Evolutionary conservation across 2,113 vertebrate genomes (phyloP).

Genomic region (Uria lomvia): DNA sequence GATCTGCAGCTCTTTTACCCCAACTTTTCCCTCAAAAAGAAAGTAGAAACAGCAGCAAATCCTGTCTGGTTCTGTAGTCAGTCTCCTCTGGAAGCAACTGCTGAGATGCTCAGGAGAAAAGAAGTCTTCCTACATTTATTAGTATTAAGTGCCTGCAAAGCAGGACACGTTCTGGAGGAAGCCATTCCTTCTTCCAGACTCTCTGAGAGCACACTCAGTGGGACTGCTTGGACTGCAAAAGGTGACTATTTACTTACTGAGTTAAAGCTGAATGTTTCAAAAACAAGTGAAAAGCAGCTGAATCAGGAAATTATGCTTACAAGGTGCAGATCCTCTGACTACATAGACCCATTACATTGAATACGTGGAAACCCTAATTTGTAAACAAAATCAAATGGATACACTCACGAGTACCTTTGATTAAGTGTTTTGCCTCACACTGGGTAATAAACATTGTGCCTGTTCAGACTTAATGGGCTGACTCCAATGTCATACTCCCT

Average conservation of each 20-base stretch:
- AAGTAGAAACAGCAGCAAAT: background rate
- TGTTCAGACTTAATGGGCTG: background rate
- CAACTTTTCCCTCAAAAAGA: background rate
- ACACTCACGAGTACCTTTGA: background rate
- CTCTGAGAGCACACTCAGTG: background rate
- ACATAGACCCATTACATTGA: background rate
- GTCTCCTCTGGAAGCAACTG: background rate
- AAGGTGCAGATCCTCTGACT: background rate
- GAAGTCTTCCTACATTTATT: background rate
- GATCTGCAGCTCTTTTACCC: background rate
- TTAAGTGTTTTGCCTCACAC: background rate
- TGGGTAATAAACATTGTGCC: background rate
- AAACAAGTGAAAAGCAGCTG: background rate
- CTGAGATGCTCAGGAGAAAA: background rate
- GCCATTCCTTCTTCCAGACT: background rate
- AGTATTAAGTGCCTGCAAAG: background rate
- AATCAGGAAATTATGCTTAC: background rate
- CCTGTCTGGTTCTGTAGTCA: background rate
- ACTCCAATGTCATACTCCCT: background rate
- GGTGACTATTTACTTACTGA: background rate
- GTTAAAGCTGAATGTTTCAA: background rate
- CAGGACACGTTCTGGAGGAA: background rate
- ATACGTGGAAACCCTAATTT: background rate
- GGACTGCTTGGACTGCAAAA: background rate
- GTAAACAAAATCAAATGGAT: constrained; percentile 5